Base-by-base conservation (phyloP, 1,140 invertebrate genomes). In the Drosophila gunungcola region DNA sequence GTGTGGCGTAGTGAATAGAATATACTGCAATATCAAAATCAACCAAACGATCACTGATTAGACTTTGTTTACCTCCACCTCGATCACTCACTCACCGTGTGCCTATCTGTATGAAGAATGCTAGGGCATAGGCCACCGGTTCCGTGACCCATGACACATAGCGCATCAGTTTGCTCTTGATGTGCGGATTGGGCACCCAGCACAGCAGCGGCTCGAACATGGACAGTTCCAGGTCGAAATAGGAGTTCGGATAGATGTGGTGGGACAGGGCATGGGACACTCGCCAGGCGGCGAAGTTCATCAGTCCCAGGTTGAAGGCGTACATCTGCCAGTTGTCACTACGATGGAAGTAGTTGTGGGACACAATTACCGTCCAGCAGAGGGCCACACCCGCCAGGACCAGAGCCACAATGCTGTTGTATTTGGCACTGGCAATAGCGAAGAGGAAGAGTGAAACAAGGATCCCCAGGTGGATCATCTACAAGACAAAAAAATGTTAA, bases 291-390 rank as follows among this genome's bases (percentile, higher is more conserved):
- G 95, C 95, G 82, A 90, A 94, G 93, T 91, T 92, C 91, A 96
- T 91, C 52, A 95, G 83, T 32, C 93, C 93, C 11, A 98, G 90
- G 81, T 97, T 96, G 63, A 96, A 96, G 41, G 96, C 94, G 82
- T 96, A 97, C 95, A 97, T 97, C 46, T 97, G 94, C 94, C 96
- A 97, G 83, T 94, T 97, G 81, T 97, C 95, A 21, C 93, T 94
- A 78, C 95, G 94, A 86, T 98, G 97, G 51, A 97, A 95, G 84
- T 96, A 98, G 92, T 98, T 98, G 85, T 98, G 97, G 0, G 95
- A 94, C 21, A 93, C 93, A 32, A 95, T 93, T 11, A 93, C 91
- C 0, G 94, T 93, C 88, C 95, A 94, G 27, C 93, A 92, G 1
- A 97, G 84, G 21, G 94, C 91, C 4, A 95, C 56, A 2, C 94